Percentiles rank a stretch among this genome's conserved stretches.
These are phyloP conservation scores for Percopsis transmontana DNA, from an alignment of 2,113 vertebrate genomes.

Conservation along the genomic window DNA sequence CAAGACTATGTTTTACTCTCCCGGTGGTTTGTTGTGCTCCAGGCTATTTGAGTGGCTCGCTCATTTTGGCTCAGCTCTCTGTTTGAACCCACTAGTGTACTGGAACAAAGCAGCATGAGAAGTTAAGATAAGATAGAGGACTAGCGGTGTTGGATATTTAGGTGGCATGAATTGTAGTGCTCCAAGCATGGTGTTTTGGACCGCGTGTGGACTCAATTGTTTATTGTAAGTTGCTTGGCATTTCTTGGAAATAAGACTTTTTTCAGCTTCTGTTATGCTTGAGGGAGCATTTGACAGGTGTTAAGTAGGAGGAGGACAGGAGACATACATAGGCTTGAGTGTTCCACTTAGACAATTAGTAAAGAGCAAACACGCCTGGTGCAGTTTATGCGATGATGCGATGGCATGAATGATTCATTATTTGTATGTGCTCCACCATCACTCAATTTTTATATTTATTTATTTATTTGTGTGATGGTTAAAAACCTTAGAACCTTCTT, in stretches of 20 bases:
- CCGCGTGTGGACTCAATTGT: background rate
- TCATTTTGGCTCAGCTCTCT: constrained; percentile 38
- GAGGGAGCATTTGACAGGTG: too few species aligned
- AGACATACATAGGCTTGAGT: constrained; percentile 19
- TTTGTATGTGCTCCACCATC: background rate
- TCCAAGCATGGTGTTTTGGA: background rate
- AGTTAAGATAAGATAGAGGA: constrained; percentile 13
- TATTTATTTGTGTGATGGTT: constrained; percentile 1
- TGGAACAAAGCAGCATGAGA: constrained; percentile 23
- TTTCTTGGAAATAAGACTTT: background rate
- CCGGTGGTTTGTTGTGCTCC: constrained; percentile 35
- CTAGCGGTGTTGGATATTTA: constrained; percentile 18
- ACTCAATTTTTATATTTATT: constrained; percentile 10
- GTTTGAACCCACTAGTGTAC: constrained; percentile 39
- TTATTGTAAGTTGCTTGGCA: background rate
- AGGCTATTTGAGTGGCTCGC: constrained; percentile 40
- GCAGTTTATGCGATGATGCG: constrained; percentile 14
- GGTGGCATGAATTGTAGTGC: background rate
- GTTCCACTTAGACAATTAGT: constrained; percentile 18
- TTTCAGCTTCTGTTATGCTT: background rate
- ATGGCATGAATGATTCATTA: constrained; percentile 10
- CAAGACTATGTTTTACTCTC: constrained; percentile 45
- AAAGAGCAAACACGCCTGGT: constrained; percentile 18
- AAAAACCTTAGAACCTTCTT: background rate
- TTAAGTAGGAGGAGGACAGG: too few species aligned